A percentile compares a stretch with the other conserved stretches of the same genome.
These are phyloP conservation scores for Syrista parreyssii DNA, from an alignment of 2,888 invertebrate genomes.

Conservation along the genomic window DNA sequence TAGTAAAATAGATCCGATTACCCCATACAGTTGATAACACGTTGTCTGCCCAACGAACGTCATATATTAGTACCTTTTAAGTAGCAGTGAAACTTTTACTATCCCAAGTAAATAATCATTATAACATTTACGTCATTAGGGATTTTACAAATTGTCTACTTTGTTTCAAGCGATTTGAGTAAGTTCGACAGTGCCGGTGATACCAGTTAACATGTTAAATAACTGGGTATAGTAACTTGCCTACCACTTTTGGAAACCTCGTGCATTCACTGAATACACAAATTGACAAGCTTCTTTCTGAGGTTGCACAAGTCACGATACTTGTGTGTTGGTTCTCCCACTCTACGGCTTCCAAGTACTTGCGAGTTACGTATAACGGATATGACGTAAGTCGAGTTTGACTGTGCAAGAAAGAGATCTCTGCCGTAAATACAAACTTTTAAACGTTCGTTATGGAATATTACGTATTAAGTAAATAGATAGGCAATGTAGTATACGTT, in stretches of 20 bases:
- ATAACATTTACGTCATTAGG: too few relatives aligned
- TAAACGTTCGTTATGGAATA: neutral
- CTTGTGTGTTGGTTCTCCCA: neutral
- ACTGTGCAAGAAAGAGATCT: neutral
- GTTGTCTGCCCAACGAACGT: too few relatives aligned
- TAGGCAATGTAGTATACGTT: neutral
- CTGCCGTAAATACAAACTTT: neutral
- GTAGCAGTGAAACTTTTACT: too few relatives aligned
- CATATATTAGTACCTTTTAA: too few relatives aligned
- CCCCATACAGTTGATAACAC: too few relatives aligned
- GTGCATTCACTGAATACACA: neutral
- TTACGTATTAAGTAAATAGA: too few relatives aligned
- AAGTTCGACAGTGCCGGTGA: neutral
- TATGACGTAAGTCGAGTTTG: neutral
- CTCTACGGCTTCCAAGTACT: neutral
- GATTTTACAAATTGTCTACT: neutral
- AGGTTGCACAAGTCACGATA: too few relatives aligned
- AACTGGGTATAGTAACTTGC: neutral
- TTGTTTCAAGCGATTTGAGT: neutral
- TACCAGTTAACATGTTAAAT: neutral
- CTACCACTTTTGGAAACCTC: neutral
- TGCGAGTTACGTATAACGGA: neutral
- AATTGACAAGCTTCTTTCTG: neutral
- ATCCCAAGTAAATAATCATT: too few relatives aligned
- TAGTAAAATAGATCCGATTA: too few relatives aligned